Percentiles rank a stretch among this genome's conserved stretches.
These are phyloP conservation scores for Hylaea fasciaria DNA, from an alignment of 2,888 invertebrate genomes.

Conservation along the genomic window DNA sequence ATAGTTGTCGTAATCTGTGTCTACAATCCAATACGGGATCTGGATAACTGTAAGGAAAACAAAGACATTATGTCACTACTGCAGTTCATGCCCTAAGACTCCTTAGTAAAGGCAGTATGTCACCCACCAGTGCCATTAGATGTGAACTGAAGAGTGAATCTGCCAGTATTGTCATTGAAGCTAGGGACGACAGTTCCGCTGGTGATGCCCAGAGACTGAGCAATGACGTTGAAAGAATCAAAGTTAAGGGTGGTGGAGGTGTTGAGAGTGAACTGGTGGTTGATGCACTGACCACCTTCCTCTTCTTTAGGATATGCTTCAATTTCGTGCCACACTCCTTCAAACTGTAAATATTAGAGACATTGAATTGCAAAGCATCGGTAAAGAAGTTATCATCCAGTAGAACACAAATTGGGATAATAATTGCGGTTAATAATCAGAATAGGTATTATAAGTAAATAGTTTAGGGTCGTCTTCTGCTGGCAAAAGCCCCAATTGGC, in stretches of 20 bases:
- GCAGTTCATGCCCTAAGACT: background rate
- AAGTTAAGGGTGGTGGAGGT: slow-evolving; percentile 47
- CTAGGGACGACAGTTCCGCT: slow-evolving; percentile 48
- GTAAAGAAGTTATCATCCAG: no score
- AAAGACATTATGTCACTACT: background rate
- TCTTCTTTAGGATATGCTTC: slow-evolving; percentile 60
- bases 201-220: slow-evolving; percentile 46
- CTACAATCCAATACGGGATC: slow-evolving; percentile 82
- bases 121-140: slow-evolving; percentile 42
- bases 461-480: no score
- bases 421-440: no score
- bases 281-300: slow-evolving; percentile 63
- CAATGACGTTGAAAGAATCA: slow-evolving; percentile 52
- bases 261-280: slow-evolving; percentile 51
- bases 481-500: no score
- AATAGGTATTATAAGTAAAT: no score
- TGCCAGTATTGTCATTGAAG: slow-evolving; percentile 55
- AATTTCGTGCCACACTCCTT: slow-evolving; percentile 63
- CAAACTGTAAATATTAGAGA: slow-evolving; percentile 51
- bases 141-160: slow-evolving; percentile 50
- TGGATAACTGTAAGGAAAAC: slow-evolving; percentile 45
- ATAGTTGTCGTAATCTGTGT: slow-evolving; percentile 84
- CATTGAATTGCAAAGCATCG: background rate
- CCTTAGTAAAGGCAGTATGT: no score
- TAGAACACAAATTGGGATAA: no score